Evolutionary conservation across 1,140 invertebrate species (phyloP), one percentile per base, ranked within the genome.

Genomic region (Cydia splendana): DNA sequence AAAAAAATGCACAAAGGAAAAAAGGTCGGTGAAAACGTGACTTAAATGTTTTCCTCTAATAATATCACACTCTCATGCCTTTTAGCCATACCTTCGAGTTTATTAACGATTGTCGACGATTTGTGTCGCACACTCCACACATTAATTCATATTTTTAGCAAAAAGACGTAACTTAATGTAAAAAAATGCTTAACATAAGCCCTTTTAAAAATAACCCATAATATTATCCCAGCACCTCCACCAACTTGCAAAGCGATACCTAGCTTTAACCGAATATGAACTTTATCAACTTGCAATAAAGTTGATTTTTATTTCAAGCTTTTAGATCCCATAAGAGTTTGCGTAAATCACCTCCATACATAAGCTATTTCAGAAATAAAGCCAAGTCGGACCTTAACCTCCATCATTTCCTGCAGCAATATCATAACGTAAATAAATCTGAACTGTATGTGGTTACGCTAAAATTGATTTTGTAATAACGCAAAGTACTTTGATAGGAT

Each of bases 31-130:
- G 9, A 53, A 57, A 57, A 18, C 53, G 53, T 57, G 53, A 57
- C 53, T 57, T 7, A 18, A 57, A 57, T 57, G 53, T 57, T 57
- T 57, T 57, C 53, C 53, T 20, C n/a, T 20, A 57, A 57, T 57
- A 57, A 57, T 57, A 57, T 57, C 53, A 57, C 53, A 57, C 53
- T 57, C 53, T 57, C 53, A 57, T 57, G 53, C 53, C 15, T 57
- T 9, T 20, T 9, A 57, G 53, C 53, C 0, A 57, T 57, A 57
- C n/a, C 53, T 57, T 57, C n/a, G 15, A 20, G 53, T 57, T 57
- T 57, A 57, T 57, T 57, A 57, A 57, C 53, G 53, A 57, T 57
- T 57, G 53, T 57, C 53, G 53, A 57, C 53, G 53, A 57, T 57
- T 57, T 57, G 53, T 57, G 53, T 57, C 53, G 53, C 53, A 18